Evolutionary conservation across 1,140 invertebrate species (phyloP).

Genomic region (Platyscapa corneri): DNA sequence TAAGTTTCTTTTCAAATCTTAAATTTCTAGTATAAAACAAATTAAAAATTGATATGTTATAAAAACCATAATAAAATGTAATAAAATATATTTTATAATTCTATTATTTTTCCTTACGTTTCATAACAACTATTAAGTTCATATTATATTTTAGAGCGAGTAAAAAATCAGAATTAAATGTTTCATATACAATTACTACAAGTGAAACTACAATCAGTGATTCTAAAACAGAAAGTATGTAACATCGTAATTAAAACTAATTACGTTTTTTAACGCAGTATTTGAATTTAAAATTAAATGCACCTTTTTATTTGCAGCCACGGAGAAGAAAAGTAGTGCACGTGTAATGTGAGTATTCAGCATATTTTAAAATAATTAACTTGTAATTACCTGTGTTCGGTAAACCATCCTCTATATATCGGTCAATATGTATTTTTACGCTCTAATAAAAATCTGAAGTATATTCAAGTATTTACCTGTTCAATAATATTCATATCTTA

Average conservation of each 20-base stretch:
- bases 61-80: no score
- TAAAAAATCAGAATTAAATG: slow-evolving; percentile 54
- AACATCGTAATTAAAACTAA: slow-evolving; percentile 32
- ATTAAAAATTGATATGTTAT: no score
- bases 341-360: slow-evolving; percentile 25
- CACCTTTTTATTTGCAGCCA: slow-evolving; percentile 15
- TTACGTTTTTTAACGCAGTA: neutral
- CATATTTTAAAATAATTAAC: neutral
- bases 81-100: neutral
- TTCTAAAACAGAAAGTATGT: slow-evolving; percentile 43
- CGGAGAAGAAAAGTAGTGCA: neutral
- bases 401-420: neutral
- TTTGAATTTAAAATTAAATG: slow-evolving; percentile 17
- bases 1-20: neutral
- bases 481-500: neutral
- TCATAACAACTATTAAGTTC: slow-evolving; percentile 2
- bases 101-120: neutral
- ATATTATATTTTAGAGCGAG: slow-evolving; percentile 58
- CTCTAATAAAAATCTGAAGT: slow-evolving; percentile 23
- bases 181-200: slow-evolving; percentile 43
- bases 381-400: neutral
- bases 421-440: slow-evolving; percentile 15
- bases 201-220: slow-evolving; percentile 29
- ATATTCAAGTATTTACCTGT: neutral
- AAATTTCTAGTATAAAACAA: no score